Evolutionary conservation across 2,797 vertebrate species (phyloP), one percentile per base, ranked within the genome.

Genomic region (Lophius americanus): DNA sequence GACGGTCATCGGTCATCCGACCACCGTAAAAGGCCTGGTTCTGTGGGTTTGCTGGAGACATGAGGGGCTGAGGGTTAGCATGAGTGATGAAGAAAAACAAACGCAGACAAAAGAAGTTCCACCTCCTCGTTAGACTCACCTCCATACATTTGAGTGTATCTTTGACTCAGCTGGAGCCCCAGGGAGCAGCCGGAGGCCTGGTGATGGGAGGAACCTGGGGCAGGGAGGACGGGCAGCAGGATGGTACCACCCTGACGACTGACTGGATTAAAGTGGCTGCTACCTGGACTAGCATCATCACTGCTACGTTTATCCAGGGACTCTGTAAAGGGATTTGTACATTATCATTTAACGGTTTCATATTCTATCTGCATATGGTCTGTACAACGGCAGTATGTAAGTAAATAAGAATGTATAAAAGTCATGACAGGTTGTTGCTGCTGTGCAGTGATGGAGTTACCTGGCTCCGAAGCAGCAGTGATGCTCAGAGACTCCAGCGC

Each of bases 401-500:
- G 7, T 2, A 4, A 23, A 12, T 1, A 7, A 49, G 2, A 49
- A 2, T 23, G n/a, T 49, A 14, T 14, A 49, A 14, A 49, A 51
- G 11, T 37, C 2, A 9, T 8, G 6, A 2, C 4, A 8, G 2
- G 7, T 38, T 38, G 38, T 38, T 38, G 4, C 37, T 39, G 6
- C 3, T 4, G 13, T 7, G 11, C 7, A 42, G 46, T 3, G 4
- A 6, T 38, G 13, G 32, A 47, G 54, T 79, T 67, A 92, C 86
- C 87, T 5, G 63, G 78, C 55, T 89, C 88, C 91, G 85, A 69
- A 76, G 71, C 66, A 50, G 87, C 43, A 0, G 85, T 75, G 71
- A 98, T 80, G 61, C 86, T 91, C 36, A 98, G 85, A 55, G 92
- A 86, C n/a, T 89, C 63, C 44, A 99, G 92, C 0, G 93, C 91